A percentile compares a stretch with the other conserved stretches of the same genome.
These are phyloP conservation scores for Maniola hyperantus DNA, from an alignment of 2,888 invertebrate species.

Conservation along the genomic window DNA sequence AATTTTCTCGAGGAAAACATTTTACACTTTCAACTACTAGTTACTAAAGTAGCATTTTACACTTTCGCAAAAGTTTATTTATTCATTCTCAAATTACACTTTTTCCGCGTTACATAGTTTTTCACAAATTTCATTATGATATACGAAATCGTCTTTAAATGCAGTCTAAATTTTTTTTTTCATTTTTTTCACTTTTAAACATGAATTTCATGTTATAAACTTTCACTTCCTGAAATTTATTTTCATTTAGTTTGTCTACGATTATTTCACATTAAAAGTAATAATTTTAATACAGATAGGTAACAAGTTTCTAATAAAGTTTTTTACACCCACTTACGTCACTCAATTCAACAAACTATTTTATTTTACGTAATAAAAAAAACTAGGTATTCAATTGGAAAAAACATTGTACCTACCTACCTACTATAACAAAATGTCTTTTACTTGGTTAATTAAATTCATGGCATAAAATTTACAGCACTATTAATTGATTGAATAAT, in stretches of 20 bases:
- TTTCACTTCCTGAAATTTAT: background rate
- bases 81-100: background rate
- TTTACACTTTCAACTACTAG: too few species aligned
- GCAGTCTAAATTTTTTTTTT: background rate
- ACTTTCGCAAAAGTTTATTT: conserved; percentile 1
- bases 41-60: background rate
- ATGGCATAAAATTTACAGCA: too few species aligned
- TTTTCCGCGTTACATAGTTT: conserved; percentile 3
- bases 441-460: too few species aligned
- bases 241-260: background rate
- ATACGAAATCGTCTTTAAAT: background rate
- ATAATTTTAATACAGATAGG: background rate
- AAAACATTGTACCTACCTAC: too few species aligned
- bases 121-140: background rate
- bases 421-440: too few species aligned
- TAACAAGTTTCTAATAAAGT: background rate
- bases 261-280: background rate
- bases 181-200: background rate
- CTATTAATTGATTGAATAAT: too few species aligned
- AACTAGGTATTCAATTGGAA: too few species aligned
- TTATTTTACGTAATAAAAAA: too few species aligned
- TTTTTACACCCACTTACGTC: background rate
- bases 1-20: conserved; percentile 27
- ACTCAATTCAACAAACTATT: too few species aligned
- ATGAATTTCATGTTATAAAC: conserved; percentile 6